These are phyloP conservation scores for Macquaria ambigua DNA, from an alignment of 2,113 vertebrate species.

Conservation along the genomic window DNA sequence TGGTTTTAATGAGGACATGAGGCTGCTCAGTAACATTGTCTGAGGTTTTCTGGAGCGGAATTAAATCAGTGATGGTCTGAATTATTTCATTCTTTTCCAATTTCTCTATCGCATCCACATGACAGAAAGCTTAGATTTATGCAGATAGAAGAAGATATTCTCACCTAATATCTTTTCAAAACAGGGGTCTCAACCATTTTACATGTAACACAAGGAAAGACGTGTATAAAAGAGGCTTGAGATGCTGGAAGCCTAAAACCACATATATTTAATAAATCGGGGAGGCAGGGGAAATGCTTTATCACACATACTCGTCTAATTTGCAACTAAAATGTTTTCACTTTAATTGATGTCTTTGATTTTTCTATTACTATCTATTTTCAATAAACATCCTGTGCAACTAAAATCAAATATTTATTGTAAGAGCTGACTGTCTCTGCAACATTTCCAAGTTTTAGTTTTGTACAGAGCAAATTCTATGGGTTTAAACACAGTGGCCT, in stretches of 20 bases:
- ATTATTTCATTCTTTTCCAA: conserved; percentile 24
- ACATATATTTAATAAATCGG: not conserved
- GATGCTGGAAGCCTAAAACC: not conserved
- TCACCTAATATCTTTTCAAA: conserved; percentile 18
- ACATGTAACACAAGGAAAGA: not conserved
- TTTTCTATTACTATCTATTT: no score
- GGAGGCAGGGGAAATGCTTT: not conserved
- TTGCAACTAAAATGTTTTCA: conserved; percentile 4
- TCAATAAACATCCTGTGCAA: not conserved
- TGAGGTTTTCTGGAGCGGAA: conserved; percentile 16
- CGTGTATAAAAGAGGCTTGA: not conserved
- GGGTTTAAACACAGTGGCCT: not conserved
- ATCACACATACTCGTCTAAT: not conserved
- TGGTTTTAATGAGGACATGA: conserved; percentile 50
- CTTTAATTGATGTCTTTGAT: not conserved
- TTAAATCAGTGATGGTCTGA: conserved; percentile 34
- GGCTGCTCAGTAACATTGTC: conserved; percentile 26
- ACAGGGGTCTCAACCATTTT: conserved; percentile 41
- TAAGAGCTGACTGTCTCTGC: not conserved
- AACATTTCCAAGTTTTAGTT: conserved; percentile 1
- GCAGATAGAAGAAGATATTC: conserved; percentile 22
- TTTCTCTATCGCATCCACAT: not conserved
- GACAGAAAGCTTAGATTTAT: conserved; percentile 11
- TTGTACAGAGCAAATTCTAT: not conserved
- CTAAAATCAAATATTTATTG: not conserved